Evolutionary conservation across 30 jellyfish, hydroid and myxozoan species (phyloP).

Genomic region (Aurelia coerulea): DNA sequence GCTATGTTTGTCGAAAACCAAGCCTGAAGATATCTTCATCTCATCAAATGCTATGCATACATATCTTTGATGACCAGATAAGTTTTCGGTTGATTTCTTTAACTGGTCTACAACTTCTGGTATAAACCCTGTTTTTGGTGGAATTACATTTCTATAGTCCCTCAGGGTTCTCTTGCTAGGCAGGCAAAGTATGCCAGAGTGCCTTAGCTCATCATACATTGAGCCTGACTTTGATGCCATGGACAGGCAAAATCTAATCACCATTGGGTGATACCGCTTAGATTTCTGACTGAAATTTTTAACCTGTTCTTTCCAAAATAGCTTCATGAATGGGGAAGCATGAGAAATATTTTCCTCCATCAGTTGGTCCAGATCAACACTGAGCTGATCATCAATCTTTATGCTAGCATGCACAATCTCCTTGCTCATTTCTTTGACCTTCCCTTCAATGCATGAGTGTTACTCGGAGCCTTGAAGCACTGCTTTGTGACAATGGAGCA

Average conservation of each 20-base stretch:
- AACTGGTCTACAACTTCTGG: slow-evolving; percentile 33
- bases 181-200: slow-evolving; percentile 48
- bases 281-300: slow-evolving; percentile 18
- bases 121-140: slow-evolving; percentile 45
- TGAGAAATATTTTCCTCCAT: neutral
- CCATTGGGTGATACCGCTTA: slow-evolving; percentile 58
- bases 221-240: slow-evolving; percentile 48
- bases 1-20: neutral
- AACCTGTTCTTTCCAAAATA: slow-evolving; percentile 58
- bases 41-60: slow-evolving; percentile 28
- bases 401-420: slow-evolving; percentile 21
- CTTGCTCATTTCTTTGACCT: slow-evolving; percentile 22
- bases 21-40: slow-evolving; percentile 11
- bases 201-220: slow-evolving; percentile 38
- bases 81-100: slow-evolving; percentile 8
- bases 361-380: slow-evolving; percentile 27
- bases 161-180: slow-evolving; percentile 59
- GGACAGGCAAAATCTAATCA: slow-evolving; percentile 56
- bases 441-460: slow-evolving; percentile 21
- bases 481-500: slow-evolving; percentile 30
- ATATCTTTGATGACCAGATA: slow-evolving; percentile 9
- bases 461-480: slow-evolving; percentile 28
- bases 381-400: slow-evolving; percentile 30
- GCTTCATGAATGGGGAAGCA: slow-evolving; percentile 66
- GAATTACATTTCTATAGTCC: slow-evolving; percentile 42